Conservation (phyloP, 37 sponge, comb jelly and placozoan species). For the Ephydatia muelleri region DNA sequence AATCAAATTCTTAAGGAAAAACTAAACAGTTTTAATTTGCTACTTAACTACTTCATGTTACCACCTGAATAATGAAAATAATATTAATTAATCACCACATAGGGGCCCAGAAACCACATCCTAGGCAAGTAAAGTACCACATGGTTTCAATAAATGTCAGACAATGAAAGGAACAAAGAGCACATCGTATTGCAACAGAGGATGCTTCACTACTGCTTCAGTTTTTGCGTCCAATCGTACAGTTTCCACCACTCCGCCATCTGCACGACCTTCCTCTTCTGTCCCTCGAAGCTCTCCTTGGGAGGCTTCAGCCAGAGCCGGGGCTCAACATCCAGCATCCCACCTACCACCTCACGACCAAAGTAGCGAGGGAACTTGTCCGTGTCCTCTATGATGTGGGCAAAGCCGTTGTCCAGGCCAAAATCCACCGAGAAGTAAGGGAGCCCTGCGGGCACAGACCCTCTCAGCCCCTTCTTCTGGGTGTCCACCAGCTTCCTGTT, state of each 20-base stretch:
- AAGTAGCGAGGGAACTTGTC: slow-evolving; percentile 81
- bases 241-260: slow-evolving; percentile 77
- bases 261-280: slow-evolving; percentile 65
- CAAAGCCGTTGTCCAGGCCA: slow-evolving; percentile 88
- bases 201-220: slow-evolving; percentile 33
- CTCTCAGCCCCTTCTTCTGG: slow-evolving; percentile 62
- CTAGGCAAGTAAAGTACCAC: neutral
- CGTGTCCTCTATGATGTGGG: slow-evolving; percentile 90
- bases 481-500: slow-evolving; percentile 94
- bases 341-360: slow-evolving; percentile 91
- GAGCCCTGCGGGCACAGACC: slow-evolving; percentile 78
- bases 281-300: slow-evolving; percentile 51
- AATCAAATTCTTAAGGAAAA: no score
- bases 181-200: neutral
- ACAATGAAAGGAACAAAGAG: neutral
- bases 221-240: slow-evolving; percentile 81
- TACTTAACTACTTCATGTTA: no score
- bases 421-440: slow-evolving; percentile 94
- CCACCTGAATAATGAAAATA: no score
- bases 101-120: no score
- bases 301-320: slow-evolving; percentile 87
- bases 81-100: no score
- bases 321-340: slow-evolving; percentile 86
- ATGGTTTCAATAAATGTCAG: neutral
- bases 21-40: no score